Evolutionary conservation across 2,888 invertebrate species (phyloP).

Genomic region (Malachius bipustulatus): DNA sequence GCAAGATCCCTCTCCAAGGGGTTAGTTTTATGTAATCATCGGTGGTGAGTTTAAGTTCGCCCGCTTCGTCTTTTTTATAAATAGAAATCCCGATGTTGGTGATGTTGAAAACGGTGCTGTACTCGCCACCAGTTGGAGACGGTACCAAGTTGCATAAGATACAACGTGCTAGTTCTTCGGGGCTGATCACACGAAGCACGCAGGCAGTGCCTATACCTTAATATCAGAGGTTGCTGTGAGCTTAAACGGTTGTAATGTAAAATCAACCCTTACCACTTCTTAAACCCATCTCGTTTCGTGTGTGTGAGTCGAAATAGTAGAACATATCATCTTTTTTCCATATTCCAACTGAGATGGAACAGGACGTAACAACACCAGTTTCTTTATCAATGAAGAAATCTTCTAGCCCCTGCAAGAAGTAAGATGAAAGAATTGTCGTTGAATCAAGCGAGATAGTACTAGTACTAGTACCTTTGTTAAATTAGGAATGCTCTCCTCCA

Average conservation of each 20-base stretch:
- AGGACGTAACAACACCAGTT: conserved; percentile 44
- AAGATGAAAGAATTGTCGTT: neutral
- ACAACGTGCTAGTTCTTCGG: conserved; percentile 32
- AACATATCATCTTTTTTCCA: conserved; percentile 41
- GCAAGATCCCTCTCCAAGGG: conserved; percentile 36
- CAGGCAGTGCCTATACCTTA: conserved; percentile 35
- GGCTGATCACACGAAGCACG: conserved; percentile 30
- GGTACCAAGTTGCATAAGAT: too few species aligned
- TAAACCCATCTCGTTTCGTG: conserved; percentile 45
- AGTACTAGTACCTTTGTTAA: conserved; percentile 21
- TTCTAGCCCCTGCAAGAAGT: conserved; percentile 26
- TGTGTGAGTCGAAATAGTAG: conserved; percentile 49
- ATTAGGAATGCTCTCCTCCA: conserved; percentile 17
- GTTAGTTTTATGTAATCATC: too few species aligned
- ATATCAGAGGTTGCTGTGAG: conserved; percentile 10
- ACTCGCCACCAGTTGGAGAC: too few species aligned
- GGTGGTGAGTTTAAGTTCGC: too few species aligned
- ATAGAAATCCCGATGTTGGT: too few species aligned
- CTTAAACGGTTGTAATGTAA: too few species aligned
- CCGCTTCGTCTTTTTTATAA: too few species aligned
- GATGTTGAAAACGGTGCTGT: too few species aligned
- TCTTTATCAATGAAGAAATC: conserved; percentile 35
- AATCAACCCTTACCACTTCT: conserved; percentile 28
- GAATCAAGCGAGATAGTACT: too few species aligned
- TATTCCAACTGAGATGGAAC: conserved; percentile 44